Base-by-base conservation (phyloP, 2,797 vertebrate species). In the Mormyrops boulengeri region DNA sequence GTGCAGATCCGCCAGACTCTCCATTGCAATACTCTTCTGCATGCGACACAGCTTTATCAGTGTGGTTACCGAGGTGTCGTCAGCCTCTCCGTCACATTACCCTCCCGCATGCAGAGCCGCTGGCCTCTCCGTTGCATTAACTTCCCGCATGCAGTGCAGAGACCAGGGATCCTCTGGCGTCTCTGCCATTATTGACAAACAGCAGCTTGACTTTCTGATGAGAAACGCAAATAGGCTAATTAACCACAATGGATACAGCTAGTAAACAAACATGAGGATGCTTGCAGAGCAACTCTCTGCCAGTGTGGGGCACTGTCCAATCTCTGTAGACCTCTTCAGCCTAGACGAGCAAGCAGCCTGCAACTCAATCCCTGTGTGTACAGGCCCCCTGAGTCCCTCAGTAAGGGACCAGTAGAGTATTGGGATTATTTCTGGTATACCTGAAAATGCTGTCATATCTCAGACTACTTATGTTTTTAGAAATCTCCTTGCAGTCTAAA, bases 81-180 rank as follows among this genome's bases (percentile, higher is more conserved):
- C 86, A 60, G 85, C 49, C 57, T 53, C 62, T 87, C 50, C 30
- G 26, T 60, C 41, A 49, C 89, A 89, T 89, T 89, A 89, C 84
- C 30, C 17, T 52, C 60, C 14, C 12, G 8, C 26, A 66, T 66
- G 62, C 62, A 12, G 26, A 69, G 11, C 62, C 9, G 3, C 62
- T 30, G 62, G 62, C 62, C 62, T 66, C 62, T 66, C 62, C 3
- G 30, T 69, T 12, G 30, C 30, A 69, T 69, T 69, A 69, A 30
- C 11, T 34, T 34, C 30, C 30, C 11, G 7, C 57, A 57, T 44
- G 47, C 6, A 77, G 34, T 44, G n/a, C 17, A 11, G 86, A 73
- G 66, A 87, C 47, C 2, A 9, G 38, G 60, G 84, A 12, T 4
- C 85, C 12, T 55, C 57, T 8, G 1, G 47, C 22, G 22, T 85